phyloP scores from a whole-genome alignment of 2,888 invertebrate species.

The Calliphora vomitoria region DNA sequence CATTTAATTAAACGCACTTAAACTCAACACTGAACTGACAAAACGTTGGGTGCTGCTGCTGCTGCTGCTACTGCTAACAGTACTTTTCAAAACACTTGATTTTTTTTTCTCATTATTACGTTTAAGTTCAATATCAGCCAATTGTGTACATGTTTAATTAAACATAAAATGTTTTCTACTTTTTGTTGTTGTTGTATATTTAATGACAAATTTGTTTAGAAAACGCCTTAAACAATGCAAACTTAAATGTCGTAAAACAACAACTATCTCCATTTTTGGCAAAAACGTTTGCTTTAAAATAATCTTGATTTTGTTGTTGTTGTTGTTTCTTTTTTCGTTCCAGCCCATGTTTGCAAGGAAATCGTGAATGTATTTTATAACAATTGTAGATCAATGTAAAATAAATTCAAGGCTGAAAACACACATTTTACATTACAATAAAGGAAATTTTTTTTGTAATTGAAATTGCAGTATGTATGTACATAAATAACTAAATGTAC shows the following conservation, averaged over 20 bases:
- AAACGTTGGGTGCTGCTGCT: not conserved
- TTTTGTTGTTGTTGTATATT: not conserved
- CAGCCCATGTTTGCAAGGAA: constrained; percentile 13
- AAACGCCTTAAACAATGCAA: constrained; percentile 17
- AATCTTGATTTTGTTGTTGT: not conserved
- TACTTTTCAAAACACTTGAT: not conserved
- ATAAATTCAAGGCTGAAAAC: constrained; percentile 42
- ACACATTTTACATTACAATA: not conserved
- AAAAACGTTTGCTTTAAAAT: not conserved
- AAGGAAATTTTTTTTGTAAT: not conserved
- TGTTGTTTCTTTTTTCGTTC: not conserved
- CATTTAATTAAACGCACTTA: too few relatives aligned
- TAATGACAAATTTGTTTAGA: not conserved
- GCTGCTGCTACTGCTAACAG: not conserved
- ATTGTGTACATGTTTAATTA: not conserved
- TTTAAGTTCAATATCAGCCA: not conserved
- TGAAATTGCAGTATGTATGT: not conserved
- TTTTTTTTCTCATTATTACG: not conserved
- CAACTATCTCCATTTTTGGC: not conserved
- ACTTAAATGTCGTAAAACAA: not conserved
- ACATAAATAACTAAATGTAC: not conserved
- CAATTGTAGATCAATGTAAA: not conserved
- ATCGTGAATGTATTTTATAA: not conserved
- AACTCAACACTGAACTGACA: not conserved
- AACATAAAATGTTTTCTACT: not conserved